Evolutionary conservation across 2,888 invertebrate species (phyloP), one percentile per base, ranked within the genome.

Genomic region (Eulithis testata): DNA sequence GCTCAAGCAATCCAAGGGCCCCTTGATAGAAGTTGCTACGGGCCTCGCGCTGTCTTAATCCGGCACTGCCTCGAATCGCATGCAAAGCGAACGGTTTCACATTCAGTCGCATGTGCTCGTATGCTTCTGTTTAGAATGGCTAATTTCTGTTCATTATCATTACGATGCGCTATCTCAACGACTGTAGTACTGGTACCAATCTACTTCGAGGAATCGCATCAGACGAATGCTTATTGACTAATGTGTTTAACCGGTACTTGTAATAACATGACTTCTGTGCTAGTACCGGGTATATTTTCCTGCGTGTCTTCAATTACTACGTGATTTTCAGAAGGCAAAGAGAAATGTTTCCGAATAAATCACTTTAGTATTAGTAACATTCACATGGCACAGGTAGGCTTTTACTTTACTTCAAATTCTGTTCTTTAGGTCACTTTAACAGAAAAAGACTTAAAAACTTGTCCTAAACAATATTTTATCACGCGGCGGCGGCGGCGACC

Each of bases 91-190:
- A 53, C 63, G 56, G 44, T 68, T 68, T 70, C 63, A 36, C 27
- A 56, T 66, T 37, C 65, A 56, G 53, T 54, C 59, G 69, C 63
- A 69, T 69, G 49, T 61, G 65, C 65, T 57, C 59, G 62, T 65
- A 58, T 69, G 67, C 66, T 70, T 68, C 63, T 71, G 66, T 53
- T 71, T 64, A 66, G 67, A 71, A 65, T 58, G 54, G 61, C 60
- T 67, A 61, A 70, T 73, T 70, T 67, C 61, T 63, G 61, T 70
- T 73, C 68, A 68, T 69, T 71, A 66, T 58, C 60, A 50, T 57
- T 43, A 60, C 47, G 52, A 47, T 11, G 14, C 14, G 21, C 64
- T 36, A 47, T 57, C 65, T 60, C 43, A 8, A 53, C 51, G 50
- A 58, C 12, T 56, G n/a, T 57, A 31, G 31, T 21, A 21, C 21